Evolutionary conservation across 2,113 vertebrate species (phyloP).

Genomic region (Acanthochromis polyacanthus): DNA sequence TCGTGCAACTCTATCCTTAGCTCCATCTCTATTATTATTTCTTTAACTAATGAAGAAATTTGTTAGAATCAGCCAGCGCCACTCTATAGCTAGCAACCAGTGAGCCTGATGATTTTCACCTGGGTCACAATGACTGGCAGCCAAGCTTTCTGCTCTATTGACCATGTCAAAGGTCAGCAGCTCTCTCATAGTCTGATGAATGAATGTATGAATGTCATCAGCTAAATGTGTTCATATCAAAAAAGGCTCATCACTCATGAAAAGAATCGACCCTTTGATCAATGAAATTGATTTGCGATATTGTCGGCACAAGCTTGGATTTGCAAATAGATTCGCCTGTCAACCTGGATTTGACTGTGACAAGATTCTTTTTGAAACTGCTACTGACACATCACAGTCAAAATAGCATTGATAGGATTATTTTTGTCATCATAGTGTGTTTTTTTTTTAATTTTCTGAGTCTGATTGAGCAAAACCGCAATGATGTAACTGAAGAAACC

Average conservation of each 20-base stretch:
- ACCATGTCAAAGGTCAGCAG: constrained; percentile 51
- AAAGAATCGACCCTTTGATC: constrained; percentile 24
- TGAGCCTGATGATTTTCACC: constrained; percentile 7
- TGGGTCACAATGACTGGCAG: constrained; percentile 18
- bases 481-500: not conserved
- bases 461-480: too few species aligned
- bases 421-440: not conserved
- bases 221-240: constrained; percentile 37
- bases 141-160: constrained; percentile 9
- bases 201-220: constrained; percentile 50
- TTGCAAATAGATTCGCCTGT: constrained; percentile 1
- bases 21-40: not conserved
- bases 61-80: not conserved
- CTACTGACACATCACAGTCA: not conserved
- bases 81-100: not conserved
- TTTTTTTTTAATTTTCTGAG: too few species aligned
- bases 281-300: constrained; percentile 30
- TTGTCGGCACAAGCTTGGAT: constrained; percentile 11
- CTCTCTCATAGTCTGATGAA: constrained; percentile 10
- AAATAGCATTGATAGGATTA: not conserved
- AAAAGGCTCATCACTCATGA: constrained; percentile 31
- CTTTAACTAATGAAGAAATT: not conserved
- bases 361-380: not conserved
- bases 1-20: not conserved
- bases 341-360: constrained; percentile 10